Percentiles rank a stretch among this genome's conserved stretches.
These are phyloP conservation scores for Nemapogon koenigi DNA, from an alignment of 2,888 invertebrate genomes.

Conservation along the genomic window DNA sequence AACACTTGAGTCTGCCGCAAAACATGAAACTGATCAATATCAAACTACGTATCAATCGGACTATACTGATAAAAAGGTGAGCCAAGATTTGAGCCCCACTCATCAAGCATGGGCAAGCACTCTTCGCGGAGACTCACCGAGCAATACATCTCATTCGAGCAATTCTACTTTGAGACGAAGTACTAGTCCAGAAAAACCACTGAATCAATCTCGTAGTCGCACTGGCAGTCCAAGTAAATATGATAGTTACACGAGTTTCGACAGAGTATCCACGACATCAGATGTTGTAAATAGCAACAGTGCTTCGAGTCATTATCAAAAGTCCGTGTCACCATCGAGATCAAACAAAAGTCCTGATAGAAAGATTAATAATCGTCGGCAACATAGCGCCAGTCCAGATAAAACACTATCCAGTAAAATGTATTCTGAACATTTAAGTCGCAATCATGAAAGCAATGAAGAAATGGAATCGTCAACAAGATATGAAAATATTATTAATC, in stretches of 20 bases:
- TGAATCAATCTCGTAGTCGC: conserved; percentile 35
- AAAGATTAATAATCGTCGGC: conserved; percentile 20
- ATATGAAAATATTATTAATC: too few relatives aligned
- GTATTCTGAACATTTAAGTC: too few relatives aligned
- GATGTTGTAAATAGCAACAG: too few relatives aligned
- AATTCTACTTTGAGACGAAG: conserved; percentile 61
- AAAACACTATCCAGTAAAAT: conserved; percentile 20
- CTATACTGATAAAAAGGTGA: conserved; percentile 62
- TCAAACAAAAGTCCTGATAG: conserved; percentile 23
- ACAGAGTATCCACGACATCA: too few relatives aligned
- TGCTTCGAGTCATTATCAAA: too few relatives aligned
- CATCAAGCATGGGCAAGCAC: conserved; percentile 81
- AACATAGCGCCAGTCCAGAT: conserved; percentile 34
- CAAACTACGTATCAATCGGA: conserved; percentile 68
- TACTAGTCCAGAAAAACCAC: conserved; percentile 50
- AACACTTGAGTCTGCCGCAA: too few relatives aligned
- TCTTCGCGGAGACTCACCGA: conserved; percentile 66
- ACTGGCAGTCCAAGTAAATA: conserved; percentile 32
- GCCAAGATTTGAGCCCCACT: conserved; percentile 72
- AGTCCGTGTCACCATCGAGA: too few relatives aligned
- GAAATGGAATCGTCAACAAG: too few relatives aligned
- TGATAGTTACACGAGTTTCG: too few relatives aligned
- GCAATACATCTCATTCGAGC: conserved; percentile 63
- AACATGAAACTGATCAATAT: conserved; percentile 52
- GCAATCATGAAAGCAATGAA: too few relatives aligned